Conservation (phyloP, 1,140 invertebrate species). For the Conopomorpha cramerella region DNA sequence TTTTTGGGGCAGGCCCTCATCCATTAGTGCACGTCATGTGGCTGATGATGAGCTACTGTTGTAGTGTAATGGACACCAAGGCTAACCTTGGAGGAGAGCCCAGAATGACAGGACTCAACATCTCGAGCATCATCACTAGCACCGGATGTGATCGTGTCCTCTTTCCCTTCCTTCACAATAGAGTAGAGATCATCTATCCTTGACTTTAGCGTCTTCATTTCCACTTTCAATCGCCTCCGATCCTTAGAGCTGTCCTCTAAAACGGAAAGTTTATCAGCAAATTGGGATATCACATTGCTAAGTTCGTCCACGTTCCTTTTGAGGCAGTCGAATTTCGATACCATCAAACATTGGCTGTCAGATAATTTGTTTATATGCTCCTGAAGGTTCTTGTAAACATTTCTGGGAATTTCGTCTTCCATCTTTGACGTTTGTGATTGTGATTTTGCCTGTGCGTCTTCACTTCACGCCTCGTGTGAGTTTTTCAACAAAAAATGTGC, state of each 20-base stretch:
- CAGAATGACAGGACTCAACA: conserved; percentile 35
- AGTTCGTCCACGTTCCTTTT: conserved; percentile 29
- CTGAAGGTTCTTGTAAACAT: conserved; percentile 14
- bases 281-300: conserved; percentile 15
- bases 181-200: conserved; percentile 30
- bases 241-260: conserved; percentile 22
- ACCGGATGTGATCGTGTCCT: no score
- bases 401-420: no score
- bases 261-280: conserved; percentile 20
- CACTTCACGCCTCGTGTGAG: no score
- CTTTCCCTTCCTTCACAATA: conserved; percentile 37
- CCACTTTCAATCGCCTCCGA: conserved; percentile 19
- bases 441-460: no score
- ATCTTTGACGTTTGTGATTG: no score
- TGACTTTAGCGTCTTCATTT: conserved; percentile 24
- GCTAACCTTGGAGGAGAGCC: no score
- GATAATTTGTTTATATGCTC: conserved; percentile 29
- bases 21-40: no score
- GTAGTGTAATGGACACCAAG: no score
- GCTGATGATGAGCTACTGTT: no score
- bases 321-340: conserved; percentile 30
- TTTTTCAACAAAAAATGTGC: no score
- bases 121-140: conserved; percentile 25
- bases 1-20: no score
- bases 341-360: conserved; percentile 20